Percentiles rank a stretch among this genome's conserved stretches.
Conservation (phyloP, 2,797 vertebrate genomes). For the Poecile montanus region DNA sequence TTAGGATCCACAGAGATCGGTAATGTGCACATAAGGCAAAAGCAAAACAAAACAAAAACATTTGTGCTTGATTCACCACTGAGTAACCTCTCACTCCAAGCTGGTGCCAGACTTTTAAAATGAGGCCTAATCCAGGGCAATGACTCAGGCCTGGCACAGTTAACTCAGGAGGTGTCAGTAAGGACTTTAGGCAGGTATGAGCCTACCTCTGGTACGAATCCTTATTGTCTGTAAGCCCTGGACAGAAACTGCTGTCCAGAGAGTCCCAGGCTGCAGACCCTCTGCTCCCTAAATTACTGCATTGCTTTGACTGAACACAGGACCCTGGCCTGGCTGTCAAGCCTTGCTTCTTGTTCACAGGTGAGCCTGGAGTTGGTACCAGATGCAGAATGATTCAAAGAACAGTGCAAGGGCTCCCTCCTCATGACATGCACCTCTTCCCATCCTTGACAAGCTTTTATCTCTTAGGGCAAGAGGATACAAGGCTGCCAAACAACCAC, state of each 20-base stretch:
- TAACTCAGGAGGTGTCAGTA: neutral
- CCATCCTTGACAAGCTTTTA: neutral
- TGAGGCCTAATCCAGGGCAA: neutral
- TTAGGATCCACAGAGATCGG: neutral
- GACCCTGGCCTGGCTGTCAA: neutral
- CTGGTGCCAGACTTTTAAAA: neutral
- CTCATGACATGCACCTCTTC: accelerated
- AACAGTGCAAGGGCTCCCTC: neutral
- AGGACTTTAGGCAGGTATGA: neutral
- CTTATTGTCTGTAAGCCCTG: neutral
- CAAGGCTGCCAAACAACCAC: neutral
- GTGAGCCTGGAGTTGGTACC: neutral
- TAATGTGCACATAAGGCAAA: accelerated
- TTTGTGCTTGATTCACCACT: accelerated
- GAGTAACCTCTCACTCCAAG: neutral
- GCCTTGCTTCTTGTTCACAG: neutral
- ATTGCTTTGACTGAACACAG: neutral
- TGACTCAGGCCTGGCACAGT: neutral
- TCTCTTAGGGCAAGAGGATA: neutral
- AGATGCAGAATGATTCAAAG: neutral
- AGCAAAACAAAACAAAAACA: neutral
- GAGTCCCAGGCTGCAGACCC: neutral
- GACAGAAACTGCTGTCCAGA: neutral
- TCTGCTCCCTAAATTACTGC: neutral
- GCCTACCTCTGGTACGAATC: neutral